Evolutionary conservation across 1,140 invertebrate genomes (phyloP), one percentile per base, ranked within the genome.

Genomic region (Apis dorsata): DNA sequence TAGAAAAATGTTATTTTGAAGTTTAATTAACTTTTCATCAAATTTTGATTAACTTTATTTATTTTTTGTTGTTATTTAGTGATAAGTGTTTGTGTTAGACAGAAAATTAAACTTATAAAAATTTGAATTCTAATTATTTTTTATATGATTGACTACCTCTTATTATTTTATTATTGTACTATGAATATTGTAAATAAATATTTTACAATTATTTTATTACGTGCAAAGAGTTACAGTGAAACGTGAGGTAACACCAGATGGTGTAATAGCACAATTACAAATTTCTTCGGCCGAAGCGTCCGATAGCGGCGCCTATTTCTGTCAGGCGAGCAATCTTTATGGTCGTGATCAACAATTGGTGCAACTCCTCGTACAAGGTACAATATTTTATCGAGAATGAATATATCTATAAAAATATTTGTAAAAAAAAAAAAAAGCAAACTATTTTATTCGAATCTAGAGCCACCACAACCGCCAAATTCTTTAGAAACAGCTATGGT

Each of bases 301-400:
- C 11, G 97, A 98, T 89, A 97, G 96, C 79, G 97, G 97, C 0
- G 95, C 97, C 0, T 98, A 98, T 92, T 97, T 97, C 79, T 98
- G 98, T 91, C 95, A 96, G 84, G 97, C 97, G 7, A 96, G 95
- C 86, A 98, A 98, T 94, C 94, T 96, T 53, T 97, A 97, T 90
- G 97, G 97, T 13, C 95, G 95, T 82, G 97, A 98, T 91, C 96
- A 97, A 90, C 97, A 97, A 88, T 94, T 96, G 55, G 97, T 98
- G 57, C 96, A 97, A 89, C 93, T 98, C 13, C 94, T 96, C 74
- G 97, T 98, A 0, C 97, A 98, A 95, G 96, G 96, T 97, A 82
- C n/a, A 34, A 79, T 63, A 74, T 11, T 19, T 57, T 9, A 11
- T 65, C n/a, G 12, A 28, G 4, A 11, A 55, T n/a, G 5, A 9